phyloP scores from a whole-genome alignment of 1,140 invertebrate species.

The Monochamus saltuarius region DNA sequence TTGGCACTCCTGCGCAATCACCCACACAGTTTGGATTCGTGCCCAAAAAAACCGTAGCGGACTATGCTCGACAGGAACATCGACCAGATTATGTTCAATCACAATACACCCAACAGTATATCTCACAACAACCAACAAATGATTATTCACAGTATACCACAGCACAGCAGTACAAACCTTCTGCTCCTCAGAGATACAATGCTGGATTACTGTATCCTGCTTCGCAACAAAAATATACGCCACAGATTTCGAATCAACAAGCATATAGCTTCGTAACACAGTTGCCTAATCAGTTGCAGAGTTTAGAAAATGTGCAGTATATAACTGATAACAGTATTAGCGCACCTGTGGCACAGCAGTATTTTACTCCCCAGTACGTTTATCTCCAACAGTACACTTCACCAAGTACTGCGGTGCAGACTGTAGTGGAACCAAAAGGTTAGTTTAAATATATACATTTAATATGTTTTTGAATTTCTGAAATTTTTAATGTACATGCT shows the following conservation, averaged over 20 bases:
- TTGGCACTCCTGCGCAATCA: conserved; percentile 18
- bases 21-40: conserved; percentile 40
- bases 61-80: conserved; percentile 36
- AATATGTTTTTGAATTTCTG: not conserved
- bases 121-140: not conserved
- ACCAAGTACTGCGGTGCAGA: conserved; percentile 36
- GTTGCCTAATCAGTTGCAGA: conserved; percentile 26
- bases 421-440: conserved; percentile 42
- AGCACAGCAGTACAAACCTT: conserved; percentile 10
- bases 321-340: conserved; percentile 36
- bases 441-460: conserved; percentile 5
- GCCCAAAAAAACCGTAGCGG: conserved; percentile 31
- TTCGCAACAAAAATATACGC: not conserved
- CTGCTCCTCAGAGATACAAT: conserved; percentile 12
- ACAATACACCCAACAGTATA: conserved; percentile 7
- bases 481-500: too few relatives aligned
- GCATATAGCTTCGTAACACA: conserved; percentile 23
- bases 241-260: not conserved
- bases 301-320: conserved; percentile 38
- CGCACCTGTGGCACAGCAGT: conserved; percentile 28
- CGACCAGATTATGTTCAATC: conserved; percentile 24
- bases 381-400: conserved; percentile 39
- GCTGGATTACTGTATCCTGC: not conserved
- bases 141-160: conserved; percentile 14
- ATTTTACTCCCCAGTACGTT: conserved; percentile 34